These are phyloP conservation scores for Syndactyla subalaris DNA, from an alignment of 2,797 vertebrate genomes.

Conservation along the genomic window DNA sequence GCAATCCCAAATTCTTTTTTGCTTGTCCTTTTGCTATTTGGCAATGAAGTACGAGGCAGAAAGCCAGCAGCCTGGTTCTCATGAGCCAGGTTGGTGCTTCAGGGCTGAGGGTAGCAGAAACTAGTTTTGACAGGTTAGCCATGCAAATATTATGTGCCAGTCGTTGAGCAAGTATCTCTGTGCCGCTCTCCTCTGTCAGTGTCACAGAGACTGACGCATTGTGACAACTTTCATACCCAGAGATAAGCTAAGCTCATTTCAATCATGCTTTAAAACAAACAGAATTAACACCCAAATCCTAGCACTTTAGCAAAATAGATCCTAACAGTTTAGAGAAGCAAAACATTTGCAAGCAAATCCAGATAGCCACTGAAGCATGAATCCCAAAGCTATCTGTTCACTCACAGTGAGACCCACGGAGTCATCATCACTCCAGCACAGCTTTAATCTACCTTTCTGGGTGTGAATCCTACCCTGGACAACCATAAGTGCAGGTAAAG, in stretches of 20 bases:
- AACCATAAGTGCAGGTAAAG: background rate
- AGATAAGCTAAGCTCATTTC: constrained; percentile 4
- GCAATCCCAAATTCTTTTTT: background rate
- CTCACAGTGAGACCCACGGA: accelerated
- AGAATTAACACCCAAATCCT: background rate
- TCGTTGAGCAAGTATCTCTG: constrained; percentile 32
- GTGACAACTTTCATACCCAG: constrained; percentile 58
- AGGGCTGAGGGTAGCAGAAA: constrained; percentile 50
- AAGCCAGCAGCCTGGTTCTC: constrained; percentile 29
- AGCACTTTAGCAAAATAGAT: background rate
- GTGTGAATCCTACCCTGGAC: too few relatives aligned
- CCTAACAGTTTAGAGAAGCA: background rate
- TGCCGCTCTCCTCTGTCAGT: background rate
- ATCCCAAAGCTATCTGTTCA: background rate
- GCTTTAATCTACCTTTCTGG: background rate
- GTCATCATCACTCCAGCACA: background rate
- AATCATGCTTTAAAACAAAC: background rate
- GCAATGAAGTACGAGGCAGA: background rate
- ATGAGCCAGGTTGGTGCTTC: constrained; percentile 38
- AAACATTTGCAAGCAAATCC: background rate
- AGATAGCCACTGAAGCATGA: background rate
- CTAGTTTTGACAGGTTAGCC: constrained; percentile 61
- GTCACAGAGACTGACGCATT: constrained; percentile 8
- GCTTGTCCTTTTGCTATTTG: constrained; percentile 9
- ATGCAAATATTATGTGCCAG: constrained; percentile 33